Evolutionary conservation across 2,888 invertebrate genomes (phyloP).

Genomic region (Conistra vaccinii): DNA sequence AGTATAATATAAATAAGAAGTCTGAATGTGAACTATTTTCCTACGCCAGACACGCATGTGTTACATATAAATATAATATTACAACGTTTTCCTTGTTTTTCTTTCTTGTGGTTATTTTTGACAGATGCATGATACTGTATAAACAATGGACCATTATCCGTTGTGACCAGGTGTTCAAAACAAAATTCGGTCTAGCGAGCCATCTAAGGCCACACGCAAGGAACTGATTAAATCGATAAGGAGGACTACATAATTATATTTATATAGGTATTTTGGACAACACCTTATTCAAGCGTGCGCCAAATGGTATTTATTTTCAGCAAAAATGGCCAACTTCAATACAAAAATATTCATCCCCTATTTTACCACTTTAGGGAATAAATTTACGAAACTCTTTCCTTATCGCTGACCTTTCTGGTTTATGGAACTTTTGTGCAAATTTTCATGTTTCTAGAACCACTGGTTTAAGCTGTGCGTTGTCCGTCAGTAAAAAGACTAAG

Average conservation of each 20-base stretch:
- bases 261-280: neutral
- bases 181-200: no score
- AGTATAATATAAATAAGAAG: neutral
- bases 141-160: no score
- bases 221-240: no score
- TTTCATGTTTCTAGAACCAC: neutral
- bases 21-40: slow-evolving; percentile 14
- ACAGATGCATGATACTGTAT: no score
- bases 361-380: neutral
- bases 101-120: neutral
- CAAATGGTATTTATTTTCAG: no score
- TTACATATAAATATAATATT: slow-evolving; percentile 20
- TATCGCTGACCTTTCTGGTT: no score
- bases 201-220: no score
- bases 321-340: neutral
- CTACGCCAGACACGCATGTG: neutral
- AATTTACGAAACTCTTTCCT: neutral
- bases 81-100: slow-evolving; percentile 20
- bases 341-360: neutral
- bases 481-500: neutral
- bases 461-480: no score
- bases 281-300: no score
- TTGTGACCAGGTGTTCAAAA: no score
- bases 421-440: neutral
- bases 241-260: no score